Percentiles rank a stretch among this genome's conserved stretches.
Conservation (phyloP, 1,140 invertebrate genomes). For the Diorhabda sublineata region DNA sequence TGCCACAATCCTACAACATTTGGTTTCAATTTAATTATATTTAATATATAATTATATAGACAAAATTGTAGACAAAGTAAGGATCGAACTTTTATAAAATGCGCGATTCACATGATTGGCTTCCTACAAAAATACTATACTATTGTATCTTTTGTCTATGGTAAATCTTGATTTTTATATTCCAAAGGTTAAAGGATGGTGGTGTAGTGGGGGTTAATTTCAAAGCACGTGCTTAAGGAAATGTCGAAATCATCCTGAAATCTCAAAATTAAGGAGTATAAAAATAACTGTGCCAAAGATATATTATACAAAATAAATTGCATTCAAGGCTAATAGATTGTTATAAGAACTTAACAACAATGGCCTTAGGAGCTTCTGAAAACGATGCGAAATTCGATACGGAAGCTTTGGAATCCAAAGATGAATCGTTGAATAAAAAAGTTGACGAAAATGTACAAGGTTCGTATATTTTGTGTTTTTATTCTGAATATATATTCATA, state of each 20-base stretch:
- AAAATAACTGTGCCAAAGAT: conserved; percentile 4
- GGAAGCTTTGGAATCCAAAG: conserved; percentile 15
- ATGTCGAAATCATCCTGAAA: conserved; percentile 17
- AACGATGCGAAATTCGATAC: conserved; percentile 22
- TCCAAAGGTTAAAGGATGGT: too few species aligned
- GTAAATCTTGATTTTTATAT: too few species aligned
- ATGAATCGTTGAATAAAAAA: conserved; percentile 23
- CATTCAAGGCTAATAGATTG: neutral
- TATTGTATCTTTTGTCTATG: too few species aligned
- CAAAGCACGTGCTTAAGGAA: conserved; percentile 28
- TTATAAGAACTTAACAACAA: conserved; percentile 11
- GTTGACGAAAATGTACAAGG: conserved; percentile 18
- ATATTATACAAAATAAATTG: neutral
- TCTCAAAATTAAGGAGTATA: neutral
- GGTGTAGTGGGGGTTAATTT: conserved; percentile 26
- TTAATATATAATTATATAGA: too few species aligned
- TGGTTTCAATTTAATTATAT: too few species aligned
- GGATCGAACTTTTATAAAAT: too few species aligned
- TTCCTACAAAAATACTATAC: too few species aligned
- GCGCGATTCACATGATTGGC: too few species aligned
- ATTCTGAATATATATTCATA: neutral
- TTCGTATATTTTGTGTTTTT: conserved; percentile 15
- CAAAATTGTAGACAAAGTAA: too few species aligned
- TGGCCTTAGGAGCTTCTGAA: conserved; percentile 29
- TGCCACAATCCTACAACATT: too few species aligned